Percentiles rank a stretch among this genome's conserved stretches.
These are phyloP conservation scores for Tympanoctomys barrerae DNA, from an alignment of 2,797 vertebrate genomes.

Conservation along the genomic window DNA sequence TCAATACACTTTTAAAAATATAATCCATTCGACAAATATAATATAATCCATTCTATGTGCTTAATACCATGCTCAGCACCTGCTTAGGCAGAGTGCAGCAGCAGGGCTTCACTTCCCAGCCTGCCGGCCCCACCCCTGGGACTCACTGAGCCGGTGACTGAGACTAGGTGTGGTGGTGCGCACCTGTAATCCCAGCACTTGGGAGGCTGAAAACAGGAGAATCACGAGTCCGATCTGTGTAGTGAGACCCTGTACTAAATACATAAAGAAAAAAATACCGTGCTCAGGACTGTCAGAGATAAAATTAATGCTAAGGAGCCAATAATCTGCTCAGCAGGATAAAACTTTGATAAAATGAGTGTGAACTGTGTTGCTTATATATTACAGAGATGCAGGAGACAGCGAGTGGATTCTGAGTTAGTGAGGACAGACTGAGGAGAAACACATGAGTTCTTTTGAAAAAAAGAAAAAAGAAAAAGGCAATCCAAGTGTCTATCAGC, in stretches of 20 bases:
- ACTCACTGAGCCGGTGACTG: no score
- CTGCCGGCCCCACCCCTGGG: no score
- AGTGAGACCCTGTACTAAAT: no score
- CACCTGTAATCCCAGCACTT: no score
- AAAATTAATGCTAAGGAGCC: slow-evolving; percentile 22
- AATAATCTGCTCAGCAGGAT: background rate
- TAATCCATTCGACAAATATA: background rate
- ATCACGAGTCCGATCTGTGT: no score
- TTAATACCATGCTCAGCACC: background rate
- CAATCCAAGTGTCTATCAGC: background rate
- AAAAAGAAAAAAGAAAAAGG: background rate
- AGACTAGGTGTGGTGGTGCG: no score
- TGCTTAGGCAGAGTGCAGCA: no score
- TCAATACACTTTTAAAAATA: background rate
- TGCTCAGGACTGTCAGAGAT: background rate
- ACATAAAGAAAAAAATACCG: background rate
- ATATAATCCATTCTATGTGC: background rate
- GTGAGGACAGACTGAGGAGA: background rate
- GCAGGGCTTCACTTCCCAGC: no score
- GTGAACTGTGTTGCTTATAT: background rate
- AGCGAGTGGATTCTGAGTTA: background rate
- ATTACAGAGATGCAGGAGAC: background rate
- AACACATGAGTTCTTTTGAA: background rate
- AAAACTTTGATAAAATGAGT: background rate
- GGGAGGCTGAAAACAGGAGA: no score